A percentile compares a stretch with the other conserved stretches of the same genome.
These are phyloP conservation scores for Caenorhabditis panamensis DNA, from an alignment of 2,888 invertebrate genomes.

Conservation along the genomic window DNA sequence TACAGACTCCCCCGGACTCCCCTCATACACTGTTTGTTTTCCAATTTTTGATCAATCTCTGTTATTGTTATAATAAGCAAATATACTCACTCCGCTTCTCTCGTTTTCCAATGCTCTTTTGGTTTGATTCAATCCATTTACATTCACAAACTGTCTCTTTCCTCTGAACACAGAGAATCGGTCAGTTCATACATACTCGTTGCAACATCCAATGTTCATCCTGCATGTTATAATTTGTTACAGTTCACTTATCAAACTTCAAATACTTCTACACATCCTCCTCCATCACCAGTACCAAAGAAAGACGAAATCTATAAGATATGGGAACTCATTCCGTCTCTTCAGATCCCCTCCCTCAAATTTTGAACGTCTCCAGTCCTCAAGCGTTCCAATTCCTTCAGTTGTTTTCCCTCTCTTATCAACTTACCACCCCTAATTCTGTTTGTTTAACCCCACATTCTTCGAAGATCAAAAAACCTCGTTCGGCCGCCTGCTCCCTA, in stretches of 20 bases:
- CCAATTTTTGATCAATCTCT: conserved; percentile 31
- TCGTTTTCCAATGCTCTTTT: neutral
- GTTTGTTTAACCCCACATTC: conserved; percentile 23
- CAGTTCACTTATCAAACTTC: too few species aligned
- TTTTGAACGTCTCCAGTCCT: too few species aligned
- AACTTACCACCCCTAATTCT: neutral
- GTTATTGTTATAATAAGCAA: conserved; percentile 46
- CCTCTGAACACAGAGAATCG: neutral
- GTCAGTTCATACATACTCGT: too few species aligned
- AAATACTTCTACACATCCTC: too few species aligned
- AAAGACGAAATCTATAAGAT: too few species aligned
- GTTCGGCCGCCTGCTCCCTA: conserved; percentile 17
- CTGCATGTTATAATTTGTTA: too few species aligned
- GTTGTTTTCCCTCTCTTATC: neutral
- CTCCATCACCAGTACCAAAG: too few species aligned
- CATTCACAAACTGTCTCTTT: conserved; percentile 32
- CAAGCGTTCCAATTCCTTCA: neutral
- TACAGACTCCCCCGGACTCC: neutral
- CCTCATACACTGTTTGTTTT: conserved; percentile 12
- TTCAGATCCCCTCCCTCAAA: too few species aligned
- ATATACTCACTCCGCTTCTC: conserved; percentile 6
- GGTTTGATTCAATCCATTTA: neutral
- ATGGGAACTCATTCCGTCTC: too few species aligned
- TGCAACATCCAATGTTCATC: too few species aligned
- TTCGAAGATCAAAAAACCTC: conserved; percentile 43